Conservation (phyloP, 2,113 vertebrate genomes). For the Aphelocoma coerulescens region DNA sequence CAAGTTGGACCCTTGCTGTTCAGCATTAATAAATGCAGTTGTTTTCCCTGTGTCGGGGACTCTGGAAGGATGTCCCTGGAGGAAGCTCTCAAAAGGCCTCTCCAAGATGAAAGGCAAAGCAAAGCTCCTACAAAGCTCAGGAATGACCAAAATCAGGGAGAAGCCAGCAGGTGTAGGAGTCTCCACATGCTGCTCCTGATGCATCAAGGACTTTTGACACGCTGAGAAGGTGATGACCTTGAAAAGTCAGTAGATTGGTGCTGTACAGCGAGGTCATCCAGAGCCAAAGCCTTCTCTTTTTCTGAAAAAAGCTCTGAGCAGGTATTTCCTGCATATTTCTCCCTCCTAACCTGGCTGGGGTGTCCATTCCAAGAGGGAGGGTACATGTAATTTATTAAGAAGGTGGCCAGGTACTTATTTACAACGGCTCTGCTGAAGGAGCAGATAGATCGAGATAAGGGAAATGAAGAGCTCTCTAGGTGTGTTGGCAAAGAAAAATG, state of each 20-base stretch:
- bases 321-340: conserved; percentile 40
- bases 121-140: background rate
- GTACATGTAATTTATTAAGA: conserved; percentile 25
- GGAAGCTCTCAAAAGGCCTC: background rate
- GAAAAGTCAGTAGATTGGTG: background rate
- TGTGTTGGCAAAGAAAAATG: conserved; percentile 56
- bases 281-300: background rate
- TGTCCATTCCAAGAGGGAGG: conserved; percentile 34
- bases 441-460: conserved; percentile 49
- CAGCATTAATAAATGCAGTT: background rate
- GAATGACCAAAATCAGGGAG: background rate
- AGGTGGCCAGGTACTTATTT: conserved; percentile 35
- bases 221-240: background rate
- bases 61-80: accelerated
- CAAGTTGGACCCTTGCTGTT: background rate
- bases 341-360: background rate
- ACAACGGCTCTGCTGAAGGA: conserved; percentile 41
- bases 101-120: background rate
- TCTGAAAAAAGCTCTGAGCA: background rate
- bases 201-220: background rate
- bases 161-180: background rate
- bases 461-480: conserved; percentile 46
- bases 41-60: accelerated
- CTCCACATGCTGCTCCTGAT: background rate
- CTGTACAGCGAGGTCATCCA: background rate